Conservation (phyloP, 2,888 invertebrate genomes). For the Maniola hyperantus region DNA sequence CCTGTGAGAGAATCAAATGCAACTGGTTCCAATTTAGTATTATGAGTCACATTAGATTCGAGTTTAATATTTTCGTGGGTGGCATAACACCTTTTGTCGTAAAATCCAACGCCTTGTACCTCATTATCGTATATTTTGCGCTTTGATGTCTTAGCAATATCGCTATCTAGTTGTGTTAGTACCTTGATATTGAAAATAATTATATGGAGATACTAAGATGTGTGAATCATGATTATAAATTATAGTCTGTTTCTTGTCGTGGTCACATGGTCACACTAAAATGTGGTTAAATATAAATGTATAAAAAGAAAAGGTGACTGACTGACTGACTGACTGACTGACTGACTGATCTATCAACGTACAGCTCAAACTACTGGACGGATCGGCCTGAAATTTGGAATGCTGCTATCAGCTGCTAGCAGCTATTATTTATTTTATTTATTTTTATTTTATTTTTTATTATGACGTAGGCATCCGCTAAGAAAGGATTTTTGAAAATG, state of each 20-base stretch:
- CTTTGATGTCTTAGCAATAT: conserved; percentile 29
- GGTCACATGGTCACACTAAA: neutral
- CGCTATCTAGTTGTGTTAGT: conserved; percentile 12
- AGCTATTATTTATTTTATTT: too few species aligned
- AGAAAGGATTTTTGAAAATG: too few species aligned
- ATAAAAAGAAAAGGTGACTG: too few species aligned
- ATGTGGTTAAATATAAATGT: too few species aligned
- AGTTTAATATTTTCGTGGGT: conserved; percentile 35
- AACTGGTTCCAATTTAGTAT: conserved; percentile 21
- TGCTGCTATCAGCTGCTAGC: too few species aligned
- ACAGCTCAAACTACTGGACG: too few species aligned
- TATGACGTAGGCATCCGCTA: too few species aligned
- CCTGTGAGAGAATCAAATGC: neutral
- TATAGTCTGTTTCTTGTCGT: neutral
- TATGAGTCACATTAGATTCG: conserved; percentile 32
- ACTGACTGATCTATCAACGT: too few species aligned
- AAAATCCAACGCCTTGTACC: conserved; percentile 16
- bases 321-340: too few species aligned
- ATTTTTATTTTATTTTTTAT: too few species aligned
- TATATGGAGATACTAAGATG: neutral
- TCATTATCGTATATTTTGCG: conserved; percentile 25
- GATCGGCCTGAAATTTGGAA: too few species aligned
- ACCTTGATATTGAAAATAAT: neutral
- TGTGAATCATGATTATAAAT: conserved; percentile 11
- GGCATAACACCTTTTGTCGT: conserved; percentile 29